A percentile compares a stretch with the other conserved stretches of the same genome.
Conservation (phyloP, 2,113 vertebrate genomes). For the Ascaphus truei region DNA sequence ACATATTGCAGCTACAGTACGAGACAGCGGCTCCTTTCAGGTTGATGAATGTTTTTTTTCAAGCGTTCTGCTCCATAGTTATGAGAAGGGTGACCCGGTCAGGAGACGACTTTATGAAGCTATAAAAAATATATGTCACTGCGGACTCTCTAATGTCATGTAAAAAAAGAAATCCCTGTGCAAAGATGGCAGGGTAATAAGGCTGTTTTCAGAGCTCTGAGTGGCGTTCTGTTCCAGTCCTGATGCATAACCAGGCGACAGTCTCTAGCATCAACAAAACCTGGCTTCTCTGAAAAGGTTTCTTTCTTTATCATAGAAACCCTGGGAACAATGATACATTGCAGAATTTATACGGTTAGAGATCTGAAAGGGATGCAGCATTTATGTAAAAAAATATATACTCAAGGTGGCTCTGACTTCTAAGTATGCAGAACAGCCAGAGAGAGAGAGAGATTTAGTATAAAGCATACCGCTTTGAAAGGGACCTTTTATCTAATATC, state of each 20-base stretch:
- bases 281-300: conserved; percentile 44
- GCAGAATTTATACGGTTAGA: conserved; percentile 46
- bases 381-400: conserved; percentile 38
- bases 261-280: conserved; percentile 47
- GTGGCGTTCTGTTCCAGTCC: conserved; percentile 85
- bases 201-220: conserved; percentile 89
- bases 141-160: conserved; percentile 98
- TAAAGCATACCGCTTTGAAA: conserved; percentile 60
- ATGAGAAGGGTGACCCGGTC: conserved; percentile 99
- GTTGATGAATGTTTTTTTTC: conserved; percentile 99
- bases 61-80: conserved; percentile 99
- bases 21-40: conserved; percentile 98
- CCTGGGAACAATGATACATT: conserved; percentile 54
- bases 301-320: conserved; percentile 60
- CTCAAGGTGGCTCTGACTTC: conserved; percentile 65
- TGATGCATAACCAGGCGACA: conserved; percentile 49
- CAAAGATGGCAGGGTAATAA: conserved; percentile 81
- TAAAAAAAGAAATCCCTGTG: conserved; percentile 66
- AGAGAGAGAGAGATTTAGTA: conserved; percentile 49
- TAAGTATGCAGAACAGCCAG: conserved; percentile 61
- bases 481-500: conserved; percentile 58
- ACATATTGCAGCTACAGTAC: conserved; percentile 93
- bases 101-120: conserved; percentile 99
- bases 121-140: conserved; percentile 99
- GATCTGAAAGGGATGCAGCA: conserved; percentile 36